Evolutionary conservation across 2,888 invertebrate genomes (phyloP).

Genomic region (Didymodactylos carnosus): DNA sequence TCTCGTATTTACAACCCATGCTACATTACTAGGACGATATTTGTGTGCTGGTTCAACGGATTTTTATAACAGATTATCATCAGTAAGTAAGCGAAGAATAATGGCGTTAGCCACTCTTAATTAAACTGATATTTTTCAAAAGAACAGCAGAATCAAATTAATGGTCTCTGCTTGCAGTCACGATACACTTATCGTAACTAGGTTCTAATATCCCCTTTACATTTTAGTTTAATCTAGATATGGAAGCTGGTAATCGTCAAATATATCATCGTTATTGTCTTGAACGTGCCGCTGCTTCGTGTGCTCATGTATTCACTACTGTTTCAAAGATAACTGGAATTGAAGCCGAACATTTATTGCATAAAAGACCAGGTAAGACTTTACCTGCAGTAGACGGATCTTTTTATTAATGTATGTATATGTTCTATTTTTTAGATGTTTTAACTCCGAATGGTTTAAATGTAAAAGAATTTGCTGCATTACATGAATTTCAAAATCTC

Average conservation of each 20-base stretch:
- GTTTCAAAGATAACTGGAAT: slow-evolving; percentile 87
- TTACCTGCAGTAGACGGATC: too few species aligned
- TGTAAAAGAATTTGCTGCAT: slow-evolving; percentile 89
- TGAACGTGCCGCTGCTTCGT: slow-evolving; percentile 77
- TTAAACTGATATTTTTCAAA: too few species aligned
- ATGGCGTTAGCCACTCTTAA: too few species aligned
- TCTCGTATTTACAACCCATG: slow-evolving; percentile 95
- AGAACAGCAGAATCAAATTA: too few species aligned
- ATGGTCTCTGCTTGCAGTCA: too few species aligned
- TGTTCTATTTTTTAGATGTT: slow-evolving; percentile 43
- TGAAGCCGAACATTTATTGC: slow-evolving; percentile 81
- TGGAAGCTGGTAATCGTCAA: slow-evolving; percentile 89
- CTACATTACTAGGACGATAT: slow-evolving; percentile 83
- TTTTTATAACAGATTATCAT: slow-evolving; percentile 67
- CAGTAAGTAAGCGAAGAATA: slow-evolving; percentile 51
- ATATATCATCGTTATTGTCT: slow-evolving; percentile 96
- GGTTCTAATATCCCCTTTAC: too few species aligned
- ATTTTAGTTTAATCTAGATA: slow-evolving; percentile 69
- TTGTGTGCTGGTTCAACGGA: slow-evolving; percentile 94
- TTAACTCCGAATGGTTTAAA: slow-evolving; percentile 95
- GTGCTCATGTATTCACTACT: slow-evolving; percentile 82
- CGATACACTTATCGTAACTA: too few species aligned
- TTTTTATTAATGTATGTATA: not conserved
- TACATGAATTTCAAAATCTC: slow-evolving; percentile 95
- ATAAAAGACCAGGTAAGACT: slow-evolving; percentile 42